Base-by-base conservation (phyloP, 2,113 vertebrate species). In the Lepus europaeus region DNA sequence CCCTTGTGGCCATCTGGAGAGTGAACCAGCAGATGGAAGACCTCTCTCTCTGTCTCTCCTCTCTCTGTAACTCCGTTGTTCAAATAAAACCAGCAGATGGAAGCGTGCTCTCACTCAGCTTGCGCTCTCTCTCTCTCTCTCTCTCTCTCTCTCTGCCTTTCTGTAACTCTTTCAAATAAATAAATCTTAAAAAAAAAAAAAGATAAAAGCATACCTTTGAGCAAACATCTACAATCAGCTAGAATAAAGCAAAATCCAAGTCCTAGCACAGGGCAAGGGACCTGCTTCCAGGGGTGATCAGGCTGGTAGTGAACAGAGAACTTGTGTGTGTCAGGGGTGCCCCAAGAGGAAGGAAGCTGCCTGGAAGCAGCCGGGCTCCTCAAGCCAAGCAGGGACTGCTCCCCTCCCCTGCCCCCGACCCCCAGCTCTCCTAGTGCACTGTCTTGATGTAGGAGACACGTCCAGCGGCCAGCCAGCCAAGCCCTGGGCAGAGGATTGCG, bases 261-360 rank as follows among this genome's bases (percentile, higher is more conserved):
- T 89, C 53, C 61, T 31, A 80, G 6, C 20, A 73, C 49, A 61
- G 49, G 79, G 51, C 25, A 7, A 74, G 36, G 7, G 79, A 53
- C 6, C 68, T 36, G 16, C 61, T 76, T 80, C 73, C 45, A 0
- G 4, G 68, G 69, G 33, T 72, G 29, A 77, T n/a, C 33, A 45
- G 78, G 69, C 39, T 73, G 63, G 51, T 19, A 6, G 69, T 36
- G 31, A 59, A 69, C 11, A 7, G 74, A 27, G 39, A 81, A 61
- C 11, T 7, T 1, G 0, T 25, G 1, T 1, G 13, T 22, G 39
- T 64, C 61, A 2, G 53, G 56, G 10, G n/a, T 14, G 25, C 56
- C 69, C 23, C 20, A 33, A 45, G 45, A 61, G 22, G 27, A 85
- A 29, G 19, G 36, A 61, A 12, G 22, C 56, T 3, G 27, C 81